Evolutionary conservation across 23 tunicate species (phyloP).

Genomic region (Phallusia fumigata): DNA sequence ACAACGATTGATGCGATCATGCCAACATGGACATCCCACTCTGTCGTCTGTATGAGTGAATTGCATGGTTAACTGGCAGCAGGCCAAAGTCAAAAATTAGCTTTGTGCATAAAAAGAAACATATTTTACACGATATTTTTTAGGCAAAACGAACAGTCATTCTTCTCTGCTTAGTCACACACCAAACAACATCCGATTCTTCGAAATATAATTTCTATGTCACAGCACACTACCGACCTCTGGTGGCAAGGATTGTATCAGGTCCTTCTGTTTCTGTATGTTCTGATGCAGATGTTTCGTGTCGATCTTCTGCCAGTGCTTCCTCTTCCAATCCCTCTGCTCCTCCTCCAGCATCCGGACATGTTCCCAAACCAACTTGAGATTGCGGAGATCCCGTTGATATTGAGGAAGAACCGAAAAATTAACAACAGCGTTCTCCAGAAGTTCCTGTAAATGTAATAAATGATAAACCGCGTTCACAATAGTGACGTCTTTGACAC

Average conservation of each 20-base stretch:
- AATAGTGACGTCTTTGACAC: background rate
- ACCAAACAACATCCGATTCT: no score
- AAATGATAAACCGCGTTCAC: background rate
- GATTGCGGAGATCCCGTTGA: constrained; percentile 75
- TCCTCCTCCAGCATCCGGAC: constrained; percentile 77
- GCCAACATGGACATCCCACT: constrained; percentile 88
- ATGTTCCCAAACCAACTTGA: constrained; percentile 86
- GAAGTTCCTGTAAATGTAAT: background rate
- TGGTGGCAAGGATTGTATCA: constrained; percentile 60
- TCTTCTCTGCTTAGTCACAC: no score
- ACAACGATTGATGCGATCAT: constrained; percentile 70
- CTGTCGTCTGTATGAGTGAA: constrained; percentile 52
- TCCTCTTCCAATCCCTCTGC: constrained; percentile 86
- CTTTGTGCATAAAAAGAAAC: background rate
- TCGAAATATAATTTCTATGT: no score
- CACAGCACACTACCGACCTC: constrained; percentile 43
- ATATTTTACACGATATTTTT: no score
- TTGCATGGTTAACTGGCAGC: background rate
- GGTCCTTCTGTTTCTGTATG: constrained; percentile 66
- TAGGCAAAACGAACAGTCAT: no score
- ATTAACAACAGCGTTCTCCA: constrained; percentile 14
- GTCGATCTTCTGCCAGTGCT: constrained; percentile 95
- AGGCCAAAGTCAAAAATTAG: background rate
- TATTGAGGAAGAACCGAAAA: constrained; percentile 77
- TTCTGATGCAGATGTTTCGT: constrained; percentile 71